phyloP scores from a whole-genome alignment of 2,888 invertebrate species.

The Iselma pallidipennis region DNA sequence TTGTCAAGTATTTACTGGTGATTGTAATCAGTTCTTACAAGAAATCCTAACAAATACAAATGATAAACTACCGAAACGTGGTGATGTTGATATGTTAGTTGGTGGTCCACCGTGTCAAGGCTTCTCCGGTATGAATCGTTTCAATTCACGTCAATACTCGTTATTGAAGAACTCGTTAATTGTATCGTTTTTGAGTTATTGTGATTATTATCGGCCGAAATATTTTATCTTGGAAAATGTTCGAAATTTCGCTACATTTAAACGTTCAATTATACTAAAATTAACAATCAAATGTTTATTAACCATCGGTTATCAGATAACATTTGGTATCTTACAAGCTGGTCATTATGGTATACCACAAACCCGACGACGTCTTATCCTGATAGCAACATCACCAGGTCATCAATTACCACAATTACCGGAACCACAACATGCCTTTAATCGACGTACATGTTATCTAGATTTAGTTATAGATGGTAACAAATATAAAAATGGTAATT shows the following conservation, averaged over 20 bases:
- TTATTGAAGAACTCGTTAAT: conserved; percentile 85
- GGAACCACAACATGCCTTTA: conserved; percentile 79
- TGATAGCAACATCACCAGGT: conserved; percentile 82
- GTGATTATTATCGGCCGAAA: conserved; percentile 80
- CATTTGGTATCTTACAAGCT: conserved; percentile 84
- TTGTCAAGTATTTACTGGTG: conserved; percentile 77
- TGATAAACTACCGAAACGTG: conserved; percentile 66
- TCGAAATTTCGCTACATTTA: conserved; percentile 82
- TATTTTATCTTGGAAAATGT: conserved; percentile 87
- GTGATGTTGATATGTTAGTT: conserved; percentile 81
- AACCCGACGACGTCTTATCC: conserved; percentile 72
- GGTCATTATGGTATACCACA: conserved; percentile 86
- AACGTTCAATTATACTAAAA: conserved; percentile 79
- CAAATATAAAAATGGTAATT: conserved; percentile 55
- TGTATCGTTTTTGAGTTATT: conserved; percentile 79
- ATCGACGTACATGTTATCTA: conserved; percentile 66
- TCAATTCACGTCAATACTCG: conserved; percentile 82
- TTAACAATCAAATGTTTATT: conserved; percentile 74
- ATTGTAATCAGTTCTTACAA: conserved; percentile 74
- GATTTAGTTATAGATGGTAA: conserved; percentile 65
- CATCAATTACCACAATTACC: conserved; percentile 74
- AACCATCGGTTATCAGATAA: conserved; percentile 86
- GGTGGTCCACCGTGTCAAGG: conserved; percentile 91
- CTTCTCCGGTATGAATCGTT: conserved; percentile 88
- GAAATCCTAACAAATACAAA: conserved; percentile 66